Conservation (phyloP, 2,113 vertebrate genomes). For the Festucalex cinctus region DNA sequence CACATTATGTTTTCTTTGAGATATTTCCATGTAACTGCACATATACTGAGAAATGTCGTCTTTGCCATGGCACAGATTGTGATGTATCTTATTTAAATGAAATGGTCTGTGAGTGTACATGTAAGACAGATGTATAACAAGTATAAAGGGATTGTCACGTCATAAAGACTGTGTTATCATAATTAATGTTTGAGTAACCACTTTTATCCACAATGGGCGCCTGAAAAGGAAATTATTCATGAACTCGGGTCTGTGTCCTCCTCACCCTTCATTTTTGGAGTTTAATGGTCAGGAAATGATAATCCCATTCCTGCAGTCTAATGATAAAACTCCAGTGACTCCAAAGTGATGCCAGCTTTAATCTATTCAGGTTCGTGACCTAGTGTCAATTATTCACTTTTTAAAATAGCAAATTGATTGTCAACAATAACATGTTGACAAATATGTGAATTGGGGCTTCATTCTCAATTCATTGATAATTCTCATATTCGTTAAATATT, state of each 20-base stretch:
- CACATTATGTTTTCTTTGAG: neutral
- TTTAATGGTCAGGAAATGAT: conserved; percentile 7
- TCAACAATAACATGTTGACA: too few relatives aligned
- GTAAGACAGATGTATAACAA: conserved; percentile 20
- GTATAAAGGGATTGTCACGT: conserved; percentile 16
- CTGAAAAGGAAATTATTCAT: conserved; percentile 5
- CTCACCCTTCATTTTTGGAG: conserved; percentile 12
- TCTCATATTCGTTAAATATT: neutral
- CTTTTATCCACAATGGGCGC: neutral
- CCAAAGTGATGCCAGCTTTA: neutral
- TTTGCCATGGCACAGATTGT: neutral
- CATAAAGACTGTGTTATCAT: neutral
- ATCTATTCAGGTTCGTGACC: too few relatives aligned
- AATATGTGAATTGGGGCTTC: neutral
- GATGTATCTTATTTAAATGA: neutral
- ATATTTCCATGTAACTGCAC: too few relatives aligned
- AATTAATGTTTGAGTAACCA: neutral
- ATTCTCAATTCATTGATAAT: neutral
- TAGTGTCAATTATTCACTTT: too few relatives aligned
- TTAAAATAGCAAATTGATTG: too few relatives aligned
- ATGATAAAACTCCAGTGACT: neutral
- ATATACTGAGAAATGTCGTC: neutral
- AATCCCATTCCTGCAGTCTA: neutral
- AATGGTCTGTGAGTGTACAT: neutral
- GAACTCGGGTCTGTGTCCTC: conserved; percentile 1